Percentiles rank a stretch among this genome's conserved stretches.
These are phyloP conservation scores for Podarcis cretensis DNA, from an alignment of 2,113 vertebrate genomes.

Conservation along the genomic window DNA sequence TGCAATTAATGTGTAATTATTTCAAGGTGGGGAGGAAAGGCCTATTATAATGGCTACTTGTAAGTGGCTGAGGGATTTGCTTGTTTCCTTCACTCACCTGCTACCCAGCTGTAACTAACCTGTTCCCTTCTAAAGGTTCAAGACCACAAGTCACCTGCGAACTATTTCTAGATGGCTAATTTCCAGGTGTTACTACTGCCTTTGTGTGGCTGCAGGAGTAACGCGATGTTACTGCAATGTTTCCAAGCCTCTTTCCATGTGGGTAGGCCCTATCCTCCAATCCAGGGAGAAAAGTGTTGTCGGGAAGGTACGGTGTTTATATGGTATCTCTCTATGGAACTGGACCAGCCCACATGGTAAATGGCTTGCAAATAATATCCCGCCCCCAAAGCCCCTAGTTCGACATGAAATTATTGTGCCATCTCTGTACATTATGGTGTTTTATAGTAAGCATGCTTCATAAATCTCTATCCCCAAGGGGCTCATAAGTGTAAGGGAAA, in stretches of 20 bases:
- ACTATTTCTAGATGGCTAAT: not conserved
- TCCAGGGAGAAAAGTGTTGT: not conserved
- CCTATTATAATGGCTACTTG: conserved; percentile 52
- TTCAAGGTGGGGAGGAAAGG: conserved; percentile 20
- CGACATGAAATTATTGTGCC: not conserved
- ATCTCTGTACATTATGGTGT: not conserved
- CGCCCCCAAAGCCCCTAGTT: not conserved
- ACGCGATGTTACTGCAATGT: not conserved
- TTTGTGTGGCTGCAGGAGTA: not conserved
- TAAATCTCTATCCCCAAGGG: not conserved
- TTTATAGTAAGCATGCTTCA: not conserved
- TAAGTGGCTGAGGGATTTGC: conserved; percentile 56
- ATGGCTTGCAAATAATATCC: not conserved
- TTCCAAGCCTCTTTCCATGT: not conserved
- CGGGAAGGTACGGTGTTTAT: not conserved
- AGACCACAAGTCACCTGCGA: not conserved
- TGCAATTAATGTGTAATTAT: conserved; percentile 66
- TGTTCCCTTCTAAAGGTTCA: conserved; percentile 36
- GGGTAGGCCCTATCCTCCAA: not conserved
- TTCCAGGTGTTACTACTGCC: not conserved
- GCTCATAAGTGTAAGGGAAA: not conserved
- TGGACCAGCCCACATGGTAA: not conserved
- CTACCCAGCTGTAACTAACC: conserved; percentile 29
- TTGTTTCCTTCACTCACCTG: conserved; percentile 55
- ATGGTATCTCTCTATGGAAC: not conserved